Evolutionary conservation across 2,888 invertebrate genomes (phyloP).

Genomic region (Ecdyonurus torrentis): DNA sequence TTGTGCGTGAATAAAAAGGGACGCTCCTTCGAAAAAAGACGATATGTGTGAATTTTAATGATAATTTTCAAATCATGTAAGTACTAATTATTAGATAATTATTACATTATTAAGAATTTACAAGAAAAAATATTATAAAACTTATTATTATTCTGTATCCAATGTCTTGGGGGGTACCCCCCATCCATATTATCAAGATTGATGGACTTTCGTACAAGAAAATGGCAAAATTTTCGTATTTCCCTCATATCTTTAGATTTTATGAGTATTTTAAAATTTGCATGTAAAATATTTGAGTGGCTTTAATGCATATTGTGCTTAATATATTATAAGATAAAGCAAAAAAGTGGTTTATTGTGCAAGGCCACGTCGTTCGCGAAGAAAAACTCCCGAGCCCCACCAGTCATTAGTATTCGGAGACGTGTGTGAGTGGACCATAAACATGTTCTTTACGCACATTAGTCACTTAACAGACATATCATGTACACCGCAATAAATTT

Average conservation of each 20-base stretch:
- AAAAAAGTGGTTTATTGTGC: not conserved
- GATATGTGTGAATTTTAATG: not conserved
- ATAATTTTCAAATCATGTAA: not conserved
- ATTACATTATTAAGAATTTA: not conserved
- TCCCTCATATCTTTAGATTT: not conserved
- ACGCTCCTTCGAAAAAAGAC: not conserved
- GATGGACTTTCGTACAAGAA: not conserved
- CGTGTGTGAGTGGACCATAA: not conserved
- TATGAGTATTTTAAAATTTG: not conserved
- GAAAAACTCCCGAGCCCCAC: not conserved
- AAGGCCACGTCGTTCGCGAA: constrained; percentile 1
- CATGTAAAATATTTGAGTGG: too few species aligned
- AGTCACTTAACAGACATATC: not conserved
- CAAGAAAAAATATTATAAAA: not conserved
- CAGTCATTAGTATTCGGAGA: not conserved
- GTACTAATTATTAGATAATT: not conserved
- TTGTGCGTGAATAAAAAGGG: constrained; percentile 2
- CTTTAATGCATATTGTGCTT: too few species aligned
- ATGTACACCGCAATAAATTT: not conserved
- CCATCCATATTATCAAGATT: not conserved
- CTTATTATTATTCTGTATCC: not conserved
- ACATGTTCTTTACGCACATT: not conserved
- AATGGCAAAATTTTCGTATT: not conserved
- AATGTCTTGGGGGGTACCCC: not conserved
- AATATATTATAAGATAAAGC: not conserved